Base-by-base conservation (phyloP, 2,888 invertebrate genomes). In the Brachyptera risi region DNA sequence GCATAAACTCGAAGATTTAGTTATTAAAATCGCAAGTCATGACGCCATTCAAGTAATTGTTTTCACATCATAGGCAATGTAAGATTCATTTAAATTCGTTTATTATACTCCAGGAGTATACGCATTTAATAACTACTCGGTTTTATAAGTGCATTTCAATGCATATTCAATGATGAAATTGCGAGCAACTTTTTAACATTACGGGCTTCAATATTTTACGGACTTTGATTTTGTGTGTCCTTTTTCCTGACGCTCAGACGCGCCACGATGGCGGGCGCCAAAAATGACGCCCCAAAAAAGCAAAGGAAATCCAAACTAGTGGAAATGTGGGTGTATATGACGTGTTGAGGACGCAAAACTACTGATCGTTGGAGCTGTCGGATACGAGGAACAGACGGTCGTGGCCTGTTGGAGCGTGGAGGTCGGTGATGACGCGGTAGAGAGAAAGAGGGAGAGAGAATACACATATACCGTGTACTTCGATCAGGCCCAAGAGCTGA, bases 271-370 rank as follows among this genome's bases (percentile, higher is more conserved):
- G 40, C 19, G 40, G 38, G 56, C 63, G 59, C 51, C 50, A 21
- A 59, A 37, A 47, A 47, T 24, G 51, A 59, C 51, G 51, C 50
- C 35, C 54, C 35, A 37, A 54, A 47, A 54, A 54, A 54, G 54
- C 35, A 54, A 54, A 54, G 54, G 35, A 54, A 54, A 54, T 54
- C 54, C 37, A 54, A 35, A 35, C 27, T 37, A 5, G 7, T 11
- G 35, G 7, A n/a, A n/a, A n/a, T n/a, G n/a, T n/a, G n/a, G n/a
- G n/a, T n/a, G n/a, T n/a, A n/a, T 31, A 31, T 31, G 7, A 5
- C 35, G 5, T 11, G 35, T 7, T 31, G 7, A 7, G 35, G 7
- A 7, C 5, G 35, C 42, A 7, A 42, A 42, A 42, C 42, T 42
- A 19, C 3, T 42, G 42, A 42, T 7, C 7, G 17, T 21, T 42